phyloP scores from a whole-genome alignment of 2,888 invertebrate species.

The Apantesis nais region DNA sequence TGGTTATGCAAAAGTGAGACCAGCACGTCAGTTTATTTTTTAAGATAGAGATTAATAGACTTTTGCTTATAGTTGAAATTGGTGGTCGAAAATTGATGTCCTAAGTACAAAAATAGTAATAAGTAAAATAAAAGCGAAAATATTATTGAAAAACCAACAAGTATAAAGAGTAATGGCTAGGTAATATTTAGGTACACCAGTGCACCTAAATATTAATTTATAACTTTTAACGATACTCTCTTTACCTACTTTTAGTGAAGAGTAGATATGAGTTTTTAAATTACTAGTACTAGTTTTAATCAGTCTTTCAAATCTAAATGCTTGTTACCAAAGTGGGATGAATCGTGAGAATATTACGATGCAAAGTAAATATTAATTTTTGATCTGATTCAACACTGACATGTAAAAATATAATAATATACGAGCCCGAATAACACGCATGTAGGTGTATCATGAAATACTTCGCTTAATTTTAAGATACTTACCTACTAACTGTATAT shows the following conservation, averaged over 20 bases:
- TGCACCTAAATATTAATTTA: background rate
- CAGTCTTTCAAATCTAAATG: background rate
- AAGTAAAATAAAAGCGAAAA: too few species aligned
- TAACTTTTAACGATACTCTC: background rate
- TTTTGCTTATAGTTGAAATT: background rate
- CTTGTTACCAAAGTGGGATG: too few species aligned
- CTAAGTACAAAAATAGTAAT: background rate
- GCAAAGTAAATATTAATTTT: background rate
- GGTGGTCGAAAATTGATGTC: background rate
- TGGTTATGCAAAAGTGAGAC: conserved; percentile 67
- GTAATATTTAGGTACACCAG: too few species aligned
- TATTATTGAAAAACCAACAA: too few species aligned
- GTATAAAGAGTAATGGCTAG: too few species aligned
- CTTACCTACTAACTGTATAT: background rate
- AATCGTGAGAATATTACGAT: too few species aligned
- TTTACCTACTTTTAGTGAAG: too few species aligned
- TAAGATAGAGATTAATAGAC: conserved; percentile 27
- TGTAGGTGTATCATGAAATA: background rate
- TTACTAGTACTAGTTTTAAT: background rate
- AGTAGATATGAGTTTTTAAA: too few species aligned
- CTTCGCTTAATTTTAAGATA: background rate
- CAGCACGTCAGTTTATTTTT: conserved; percentile 62
- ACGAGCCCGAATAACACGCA: too few species aligned
- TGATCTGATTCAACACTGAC: background rate
- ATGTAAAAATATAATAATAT: too few species aligned